Percentiles rank a stretch among this genome's conserved stretches.
phyloP scores from a whole-genome alignment of 2,113 vertebrate genomes.

The Galemys pyrenaicus region DNA sequence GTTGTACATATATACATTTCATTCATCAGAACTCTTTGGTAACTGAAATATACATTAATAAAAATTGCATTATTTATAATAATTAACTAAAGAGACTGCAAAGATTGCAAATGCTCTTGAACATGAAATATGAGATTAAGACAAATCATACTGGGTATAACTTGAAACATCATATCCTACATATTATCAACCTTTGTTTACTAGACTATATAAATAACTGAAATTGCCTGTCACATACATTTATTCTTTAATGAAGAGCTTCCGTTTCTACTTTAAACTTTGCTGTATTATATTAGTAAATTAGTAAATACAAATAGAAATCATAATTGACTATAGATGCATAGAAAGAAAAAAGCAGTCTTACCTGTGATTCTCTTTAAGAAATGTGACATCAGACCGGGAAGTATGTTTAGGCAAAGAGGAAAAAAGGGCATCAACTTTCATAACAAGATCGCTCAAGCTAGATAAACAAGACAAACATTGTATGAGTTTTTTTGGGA shows the following conservation, averaged over 20 bases:
- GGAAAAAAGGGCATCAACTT: slow-evolving; percentile 91
- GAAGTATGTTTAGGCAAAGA: slow-evolving; percentile 89
- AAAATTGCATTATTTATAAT: not conserved
- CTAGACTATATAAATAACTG: not conserved
- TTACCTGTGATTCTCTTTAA: slow-evolving; percentile 93
- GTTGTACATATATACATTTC: not conserved
- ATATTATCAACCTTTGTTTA: not conserved
- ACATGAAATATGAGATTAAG: not conserved
- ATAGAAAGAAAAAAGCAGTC: not conserved
- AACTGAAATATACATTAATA: not conserved
- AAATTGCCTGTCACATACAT: slow-evolving; percentile 14
- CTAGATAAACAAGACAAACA: slow-evolving; percentile 80
- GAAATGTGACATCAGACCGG: slow-evolving; percentile 88
- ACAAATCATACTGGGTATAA: not conserved
- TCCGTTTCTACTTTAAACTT: slow-evolving; percentile 2
- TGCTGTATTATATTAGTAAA: not conserved
- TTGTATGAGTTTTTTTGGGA: not conserved
- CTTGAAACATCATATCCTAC: not conserved
- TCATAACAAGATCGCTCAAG: slow-evolving; percentile 95
- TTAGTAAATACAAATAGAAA: slow-evolving; percentile 13
- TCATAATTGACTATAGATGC: not conserved
- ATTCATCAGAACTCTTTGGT: not conserved
- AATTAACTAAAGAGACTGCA: not conserved
- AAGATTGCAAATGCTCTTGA: slow-evolving; percentile 2
- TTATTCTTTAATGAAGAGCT: not conserved